These are phyloP conservation scores for Eclectus roratus DNA, from an alignment of 2,113 vertebrate genomes.

Conservation along the genomic window DNA sequence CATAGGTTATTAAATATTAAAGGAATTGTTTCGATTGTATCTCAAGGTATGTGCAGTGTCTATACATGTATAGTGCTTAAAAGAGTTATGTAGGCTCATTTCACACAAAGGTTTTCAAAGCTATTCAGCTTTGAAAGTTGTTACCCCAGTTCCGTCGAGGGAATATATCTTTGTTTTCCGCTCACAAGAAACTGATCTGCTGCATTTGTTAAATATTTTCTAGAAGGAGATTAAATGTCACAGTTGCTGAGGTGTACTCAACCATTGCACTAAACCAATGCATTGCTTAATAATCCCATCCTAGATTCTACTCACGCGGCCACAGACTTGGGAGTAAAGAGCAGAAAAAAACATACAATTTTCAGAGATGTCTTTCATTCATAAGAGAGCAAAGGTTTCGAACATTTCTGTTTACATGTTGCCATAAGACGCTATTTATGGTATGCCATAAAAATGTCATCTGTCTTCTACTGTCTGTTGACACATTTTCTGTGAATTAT, in stretches of 20 bases:
- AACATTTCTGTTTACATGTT: not conserved
- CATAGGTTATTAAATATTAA: not conserved
- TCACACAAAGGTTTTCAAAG: not conserved
- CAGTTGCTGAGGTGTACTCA: not conserved
- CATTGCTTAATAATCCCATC: not conserved
- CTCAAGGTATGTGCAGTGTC: not conserved
- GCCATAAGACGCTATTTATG: not conserved
- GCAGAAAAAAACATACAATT: not conserved
- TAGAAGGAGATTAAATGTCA: not conserved
- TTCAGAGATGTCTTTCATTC: not conserved
- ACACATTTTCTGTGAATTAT: not conserved
- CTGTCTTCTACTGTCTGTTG: not conserved
- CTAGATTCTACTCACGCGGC: not conserved
- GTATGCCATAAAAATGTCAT: not conserved
- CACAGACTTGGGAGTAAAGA: not conserved
- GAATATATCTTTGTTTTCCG: not conserved
- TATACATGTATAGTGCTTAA: not conserved
- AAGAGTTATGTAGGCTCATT: not conserved
- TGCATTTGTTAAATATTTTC: slow-evolving; percentile 13
- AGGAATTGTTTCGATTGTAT: not conserved
- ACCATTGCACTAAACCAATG: not conserved
- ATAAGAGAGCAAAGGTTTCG: not conserved
- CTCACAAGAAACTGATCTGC: not conserved
- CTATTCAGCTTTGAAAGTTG: not conserved
- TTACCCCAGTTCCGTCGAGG: not conserved